phyloP scores from a whole-genome alignment of 2,797 vertebrate genomes.

The Myoxocephalus aenaeus region DNA sequence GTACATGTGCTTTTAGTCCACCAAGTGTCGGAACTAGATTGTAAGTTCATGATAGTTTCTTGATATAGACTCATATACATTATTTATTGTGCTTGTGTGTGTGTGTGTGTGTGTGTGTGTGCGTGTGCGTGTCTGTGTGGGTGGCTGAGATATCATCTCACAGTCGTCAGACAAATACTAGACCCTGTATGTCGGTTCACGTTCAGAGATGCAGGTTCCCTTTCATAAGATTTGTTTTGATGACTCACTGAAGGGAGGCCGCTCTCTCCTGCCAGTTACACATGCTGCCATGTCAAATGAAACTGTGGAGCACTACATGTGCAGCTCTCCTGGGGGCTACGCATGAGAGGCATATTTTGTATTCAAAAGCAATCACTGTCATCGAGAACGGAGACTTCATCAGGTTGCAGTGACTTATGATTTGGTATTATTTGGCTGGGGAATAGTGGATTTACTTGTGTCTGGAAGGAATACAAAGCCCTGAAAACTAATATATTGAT shows the following conservation, averaged over 20 bases:
- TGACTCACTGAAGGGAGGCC: conserved; percentile 34
- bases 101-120: conserved; percentile 10
- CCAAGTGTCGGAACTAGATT: background rate
- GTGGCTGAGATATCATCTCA: conserved; percentile 13
- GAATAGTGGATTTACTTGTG: background rate
- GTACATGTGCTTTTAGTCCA: background rate
- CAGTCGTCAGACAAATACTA: conserved; percentile 12
- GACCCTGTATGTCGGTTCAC: background rate
- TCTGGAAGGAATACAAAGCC: background rate
- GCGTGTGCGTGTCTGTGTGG: conserved; percentile 11
- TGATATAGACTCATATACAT: background rate
- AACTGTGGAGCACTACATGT: conserved; percentile 4
- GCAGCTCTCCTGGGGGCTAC: background rate
- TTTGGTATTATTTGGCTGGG: background rate
- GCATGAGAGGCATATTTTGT: background rate
- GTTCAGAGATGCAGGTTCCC: conserved; percentile 2
- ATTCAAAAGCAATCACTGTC: background rate
- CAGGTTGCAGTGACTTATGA: background rate
- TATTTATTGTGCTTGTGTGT: conserved; percentile 15
- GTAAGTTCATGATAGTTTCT: background rate
- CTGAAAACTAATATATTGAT: background rate
- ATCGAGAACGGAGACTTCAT: background rate
- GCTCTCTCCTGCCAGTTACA: conserved; percentile 2
- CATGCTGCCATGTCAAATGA: background rate
- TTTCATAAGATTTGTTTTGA: conserved; percentile 40